A percentile compares a stretch with the other conserved stretches of the same genome.
These are phyloP conservation scores for Thamnaconus septentrionalis DNA, from an alignment of 2,113 vertebrate genomes.

Conservation along the genomic window DNA sequence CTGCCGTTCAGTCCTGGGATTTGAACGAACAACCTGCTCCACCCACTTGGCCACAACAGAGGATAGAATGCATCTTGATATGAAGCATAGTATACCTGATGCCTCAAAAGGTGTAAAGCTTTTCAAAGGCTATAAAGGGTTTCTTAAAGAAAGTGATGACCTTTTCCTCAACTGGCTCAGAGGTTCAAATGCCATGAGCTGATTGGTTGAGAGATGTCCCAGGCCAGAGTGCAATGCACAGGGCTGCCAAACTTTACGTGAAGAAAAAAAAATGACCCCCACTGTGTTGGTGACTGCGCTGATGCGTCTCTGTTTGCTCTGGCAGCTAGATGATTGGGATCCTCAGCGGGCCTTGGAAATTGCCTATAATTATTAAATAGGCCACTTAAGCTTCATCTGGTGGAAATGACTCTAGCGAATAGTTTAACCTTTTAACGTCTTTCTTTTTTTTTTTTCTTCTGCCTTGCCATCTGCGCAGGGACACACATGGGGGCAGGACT, in stretches of 20 bases:
- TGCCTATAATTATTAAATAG: constrained; percentile 65
- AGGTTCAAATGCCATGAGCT: constrained; percentile 11
- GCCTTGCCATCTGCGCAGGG: not conserved
- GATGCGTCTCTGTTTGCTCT: constrained; percentile 60
- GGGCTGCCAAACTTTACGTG: constrained; percentile 47
- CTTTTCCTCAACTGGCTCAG: not conserved
- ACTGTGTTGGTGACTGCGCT: constrained; percentile 34
- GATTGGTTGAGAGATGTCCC: constrained; percentile 1
- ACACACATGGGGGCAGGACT: constrained; percentile 14
- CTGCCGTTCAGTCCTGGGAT: too few relatives aligned
- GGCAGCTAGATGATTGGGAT: constrained; percentile 42
- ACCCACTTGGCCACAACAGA: too few relatives aligned
- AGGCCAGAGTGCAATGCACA: constrained; percentile 27
- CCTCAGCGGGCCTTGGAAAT: constrained; percentile 47
- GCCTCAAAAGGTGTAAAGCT: too few relatives aligned
- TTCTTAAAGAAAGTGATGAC: too few relatives aligned
- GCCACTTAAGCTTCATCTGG: constrained; percentile 60
- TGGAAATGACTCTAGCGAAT: constrained; percentile 56
- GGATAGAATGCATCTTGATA: too few relatives aligned
- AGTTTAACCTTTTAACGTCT: constrained; percentile 28
- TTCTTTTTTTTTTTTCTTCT: constrained; percentile 24
- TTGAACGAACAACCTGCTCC: too few relatives aligned
- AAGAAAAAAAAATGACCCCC: constrained; percentile 36
- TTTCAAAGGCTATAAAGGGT: too few relatives aligned
- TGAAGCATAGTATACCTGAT: too few relatives aligned